phyloP scores from a whole-genome alignment of 1,140 invertebrate genomes.

The Euglossa dilemma region DNA sequence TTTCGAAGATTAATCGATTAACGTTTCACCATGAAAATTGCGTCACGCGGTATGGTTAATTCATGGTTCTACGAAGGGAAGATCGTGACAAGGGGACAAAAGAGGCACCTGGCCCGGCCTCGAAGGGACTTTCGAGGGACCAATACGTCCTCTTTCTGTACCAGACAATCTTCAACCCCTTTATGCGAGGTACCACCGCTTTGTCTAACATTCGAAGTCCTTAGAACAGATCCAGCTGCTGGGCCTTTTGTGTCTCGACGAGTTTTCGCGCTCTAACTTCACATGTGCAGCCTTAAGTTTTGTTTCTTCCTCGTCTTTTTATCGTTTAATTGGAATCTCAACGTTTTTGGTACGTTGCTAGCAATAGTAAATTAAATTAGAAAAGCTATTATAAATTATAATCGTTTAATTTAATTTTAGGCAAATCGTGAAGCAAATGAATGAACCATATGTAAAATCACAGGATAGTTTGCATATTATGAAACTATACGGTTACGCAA shows the following conservation, averaged over 20 bases:
- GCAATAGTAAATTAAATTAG: no score
- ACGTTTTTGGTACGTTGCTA: background rate
- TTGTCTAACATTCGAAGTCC: constrained; percentile 21
- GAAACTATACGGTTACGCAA: background rate
- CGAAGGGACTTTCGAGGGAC: background rate
- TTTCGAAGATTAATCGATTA: background rate
- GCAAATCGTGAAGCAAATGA: no score
- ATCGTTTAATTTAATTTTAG: background rate
- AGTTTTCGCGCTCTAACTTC: background rate
- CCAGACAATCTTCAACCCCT: constrained; percentile 19
- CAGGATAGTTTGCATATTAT: background rate
- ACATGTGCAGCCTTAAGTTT: constrained; percentile 4
- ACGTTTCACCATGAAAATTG: background rate
- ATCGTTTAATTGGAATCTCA: background rate
- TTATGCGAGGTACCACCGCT: background rate
- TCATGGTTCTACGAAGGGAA: background rate
- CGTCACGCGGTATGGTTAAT: background rate
- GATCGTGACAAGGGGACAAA: constrained; percentile 5
- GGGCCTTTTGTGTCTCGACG: constrained; percentile 14
- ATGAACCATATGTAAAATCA: no score
- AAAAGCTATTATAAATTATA: background rate
- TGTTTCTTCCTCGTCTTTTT: background rate
- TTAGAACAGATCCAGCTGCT: constrained; percentile 17
- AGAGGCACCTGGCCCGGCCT: constrained; percentile 23
- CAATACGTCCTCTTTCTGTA: constrained; percentile 11